Evolutionary conservation across 2,888 invertebrate genomes (phyloP), one percentile per base, ranked within the genome.

Genomic region (Ferrisia virgata): DNA sequence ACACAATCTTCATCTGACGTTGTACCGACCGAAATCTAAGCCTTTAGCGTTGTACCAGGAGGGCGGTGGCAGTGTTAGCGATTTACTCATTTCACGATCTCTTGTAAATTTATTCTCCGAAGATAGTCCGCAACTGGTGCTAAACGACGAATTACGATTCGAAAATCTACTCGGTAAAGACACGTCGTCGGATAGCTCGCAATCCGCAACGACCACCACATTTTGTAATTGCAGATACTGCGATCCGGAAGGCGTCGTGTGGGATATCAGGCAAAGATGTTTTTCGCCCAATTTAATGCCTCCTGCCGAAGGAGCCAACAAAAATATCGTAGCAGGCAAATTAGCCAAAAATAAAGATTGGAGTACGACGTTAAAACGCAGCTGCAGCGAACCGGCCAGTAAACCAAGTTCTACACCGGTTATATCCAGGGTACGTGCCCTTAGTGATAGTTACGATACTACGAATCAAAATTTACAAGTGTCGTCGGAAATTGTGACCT

Each of bases 401-500:
- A 79, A 39, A 88, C 92, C 92, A 58, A 90, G 91, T 2, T 64
- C 79, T 25, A 69, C 76, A 13, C 90, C 89, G 85, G 88, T 89
- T 82, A 89, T 76, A 47, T 53, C 80, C 25, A 13, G 36, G 89
- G 88, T 88, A 89, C 86, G 88, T 88, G 82, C 89, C 88, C 86
- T 90, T 90, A 79, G 83, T 43, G 79, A 76, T 72, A 84, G 47
- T 53, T 53, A 8, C 31, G 53, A 18, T 28, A 69, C 84, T 88
- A 85, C 82, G 76, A 88, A 88, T 0, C 89, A 90, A 80, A 90
- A 91, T 69, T 89, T 94, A 87, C 93, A 93, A 88, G 93, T 94
- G 85, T 93, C 93, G 40, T 93, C 94, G 43, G 93, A 94, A 88
- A 94, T 94, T 87, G 93, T 94, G 86, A 94, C 94, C 33, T 94